Conservation (phyloP, 2,888 invertebrate genomes). For the Amorpha juglandis region DNA sequence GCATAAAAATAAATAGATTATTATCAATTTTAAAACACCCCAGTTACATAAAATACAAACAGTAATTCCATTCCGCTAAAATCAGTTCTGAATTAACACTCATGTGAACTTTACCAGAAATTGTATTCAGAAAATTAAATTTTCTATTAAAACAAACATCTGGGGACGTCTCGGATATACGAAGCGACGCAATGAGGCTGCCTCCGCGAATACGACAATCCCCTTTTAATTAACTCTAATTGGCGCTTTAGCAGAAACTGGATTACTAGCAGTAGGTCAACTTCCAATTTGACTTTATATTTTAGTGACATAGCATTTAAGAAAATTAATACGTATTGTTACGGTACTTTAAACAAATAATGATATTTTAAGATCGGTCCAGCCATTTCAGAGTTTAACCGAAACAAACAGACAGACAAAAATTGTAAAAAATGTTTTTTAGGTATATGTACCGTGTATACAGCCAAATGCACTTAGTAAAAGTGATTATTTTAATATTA, state of each 20-base stretch:
- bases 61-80: neutral
- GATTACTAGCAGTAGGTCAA: constrained; percentile 33
- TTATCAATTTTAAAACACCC: no score
- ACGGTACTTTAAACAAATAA: no score
- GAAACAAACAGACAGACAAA: no score
- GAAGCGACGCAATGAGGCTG: neutral
- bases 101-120: neutral
- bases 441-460: no score
- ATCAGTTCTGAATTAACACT: neutral
- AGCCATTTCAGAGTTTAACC: no score
- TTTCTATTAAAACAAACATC: constrained; percentile 13
- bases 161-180: constrained; percentile 10
- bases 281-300: constrained; percentile 19
- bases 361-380: no score
- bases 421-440: no score
- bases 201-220: constrained; percentile 31
- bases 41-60: no score
- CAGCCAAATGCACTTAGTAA: no score
- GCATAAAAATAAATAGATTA: no score
- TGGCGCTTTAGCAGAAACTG: constrained; percentile 28
- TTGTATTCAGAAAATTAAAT: neutral
- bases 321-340: neutral
- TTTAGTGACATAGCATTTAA: neutral
- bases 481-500: no score
- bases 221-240: constrained; percentile 41